Base-by-base conservation (phyloP, 2,888 invertebrate species). In the Noctua janthina region DNA sequence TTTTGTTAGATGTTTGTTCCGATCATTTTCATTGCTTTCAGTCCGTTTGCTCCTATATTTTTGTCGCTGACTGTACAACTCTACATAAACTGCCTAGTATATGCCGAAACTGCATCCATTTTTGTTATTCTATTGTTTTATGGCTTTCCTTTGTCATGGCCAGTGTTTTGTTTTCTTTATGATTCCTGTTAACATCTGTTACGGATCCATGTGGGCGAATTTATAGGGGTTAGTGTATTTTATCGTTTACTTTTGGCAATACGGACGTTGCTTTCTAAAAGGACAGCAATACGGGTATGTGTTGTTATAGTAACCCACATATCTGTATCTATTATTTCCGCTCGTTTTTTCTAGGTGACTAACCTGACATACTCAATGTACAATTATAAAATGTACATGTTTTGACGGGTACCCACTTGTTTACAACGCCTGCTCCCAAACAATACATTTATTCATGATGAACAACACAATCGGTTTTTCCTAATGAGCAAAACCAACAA, bases 131-230 rank as follows among this genome's bases (percentile, higher is more conserved):
- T 71, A 62, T 77, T 68, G 68, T 69, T 79, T 75, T 78, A 76
- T 59, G 11, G 35, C 29, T n/a, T 70, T 70, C 66, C 69, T 69
- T 77, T 83, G 72, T 73, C 49, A 49, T 59, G 72, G 59, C 20
- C 68, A 75, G 56, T 71, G 59, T 76, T 82, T 67, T 82, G n/a
- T 78, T 82, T 72, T 72, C 35, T 75, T 66, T 80, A 62, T 84
- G 51, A 70, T 73, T 74, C 59, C 29, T 70, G 51, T 56, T 76
- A 76, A 81, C 73, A 76, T 80, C 35, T 81, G 81, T 70, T 81
- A 70, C 68, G 39, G n/a, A 76, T 70, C 51, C 29, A 62, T 76
- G 64, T 35, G 64, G 59, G 69, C 15, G 49, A 51, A 59, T 77
- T 29, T 82, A 82, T 69, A 59, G 23, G 54, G 43, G 62, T 73